These are phyloP conservation scores for Leptobrachium ailaonicum DNA, from an alignment of 2,113 vertebrate species.

Conservation along the genomic window DNA sequence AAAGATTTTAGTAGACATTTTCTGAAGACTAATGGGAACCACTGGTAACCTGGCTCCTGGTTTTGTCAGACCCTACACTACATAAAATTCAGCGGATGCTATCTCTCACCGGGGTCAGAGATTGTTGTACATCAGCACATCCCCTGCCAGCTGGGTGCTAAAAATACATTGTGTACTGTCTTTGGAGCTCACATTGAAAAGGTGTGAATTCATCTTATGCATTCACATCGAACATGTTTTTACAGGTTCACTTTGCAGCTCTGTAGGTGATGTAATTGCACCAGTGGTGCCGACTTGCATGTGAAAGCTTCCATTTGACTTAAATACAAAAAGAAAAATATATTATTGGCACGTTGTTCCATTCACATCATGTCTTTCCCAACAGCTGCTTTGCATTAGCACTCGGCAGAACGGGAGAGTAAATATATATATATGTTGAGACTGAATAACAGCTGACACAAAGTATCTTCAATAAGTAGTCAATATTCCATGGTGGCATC, in stretches of 20 bases:
- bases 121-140: no score
- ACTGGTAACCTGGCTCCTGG: no score
- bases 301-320: not conserved
- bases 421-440: not conserved
- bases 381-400: constrained; percentile 14
- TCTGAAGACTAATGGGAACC: no score
- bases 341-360: not conserved
- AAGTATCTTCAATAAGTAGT: constrained; percentile 28
- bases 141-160: no score
- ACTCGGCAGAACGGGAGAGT: not conserved
- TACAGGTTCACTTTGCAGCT: not conserved
- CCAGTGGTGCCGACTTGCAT: not conserved
- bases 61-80: no score
- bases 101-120: no score
- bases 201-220: no score
- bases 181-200: no score
- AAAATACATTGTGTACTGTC: no score
- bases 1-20: no score
- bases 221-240: no score
- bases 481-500: constrained; percentile 26
- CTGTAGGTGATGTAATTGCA: not conserved
- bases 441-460: constrained; percentile 13
- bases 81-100: no score
- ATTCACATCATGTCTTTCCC: not conserved
- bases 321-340: not conserved